phyloP scores from a whole-genome alignment of 35 echinoderm and acorn worm species.

The Strongylocentrotus purpuratus region DNA sequence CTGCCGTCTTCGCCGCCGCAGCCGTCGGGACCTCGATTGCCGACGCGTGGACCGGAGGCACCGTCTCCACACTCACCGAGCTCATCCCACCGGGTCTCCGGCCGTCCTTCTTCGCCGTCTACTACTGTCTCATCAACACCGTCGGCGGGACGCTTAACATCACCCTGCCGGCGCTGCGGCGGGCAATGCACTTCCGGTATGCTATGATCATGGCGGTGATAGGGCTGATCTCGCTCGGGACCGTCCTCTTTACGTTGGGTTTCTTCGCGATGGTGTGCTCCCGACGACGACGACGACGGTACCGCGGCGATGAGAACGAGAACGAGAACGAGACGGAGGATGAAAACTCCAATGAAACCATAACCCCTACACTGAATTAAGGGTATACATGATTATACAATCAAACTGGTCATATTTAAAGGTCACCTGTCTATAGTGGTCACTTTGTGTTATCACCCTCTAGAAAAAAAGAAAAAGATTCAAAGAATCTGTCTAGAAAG shows the following conservation, averaged over 20 bases:
- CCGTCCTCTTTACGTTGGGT: slow-evolving; percentile 14
- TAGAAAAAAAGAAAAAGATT: too few species aligned
- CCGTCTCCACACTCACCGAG: slow-evolving; percentile 44
- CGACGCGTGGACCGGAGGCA: slow-evolving; percentile 45
- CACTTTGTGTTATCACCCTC: too few species aligned
- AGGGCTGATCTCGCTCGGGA: background rate
- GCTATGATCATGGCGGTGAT: slow-evolving; percentile 41
- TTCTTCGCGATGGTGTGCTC: background rate
- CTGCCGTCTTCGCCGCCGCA: slow-evolving; percentile 28
- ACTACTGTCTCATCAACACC: slow-evolving; percentile 50
- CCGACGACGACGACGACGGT: background rate
- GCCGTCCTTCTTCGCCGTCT: slow-evolving; percentile 47
- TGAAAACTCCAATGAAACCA: background rate
- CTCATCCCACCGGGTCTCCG: background rate
- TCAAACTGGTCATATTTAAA: background rate
- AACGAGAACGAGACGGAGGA: background rate
- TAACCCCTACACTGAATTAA: background rate
- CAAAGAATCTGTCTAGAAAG: too few species aligned
- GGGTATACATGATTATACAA: background rate
- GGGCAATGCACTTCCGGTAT: slow-evolving; percentile 1
- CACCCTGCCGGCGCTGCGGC: slow-evolving; percentile 27
- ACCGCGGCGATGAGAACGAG: background rate
- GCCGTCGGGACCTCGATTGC: background rate
- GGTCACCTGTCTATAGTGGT: too few species aligned
- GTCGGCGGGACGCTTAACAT: slow-evolving; percentile 54